Evolutionary conservation across 2,113 vertebrate genomes (phyloP), one percentile per base, ranked within the genome.

Genomic region (Alligator mississippiensis): DNA sequence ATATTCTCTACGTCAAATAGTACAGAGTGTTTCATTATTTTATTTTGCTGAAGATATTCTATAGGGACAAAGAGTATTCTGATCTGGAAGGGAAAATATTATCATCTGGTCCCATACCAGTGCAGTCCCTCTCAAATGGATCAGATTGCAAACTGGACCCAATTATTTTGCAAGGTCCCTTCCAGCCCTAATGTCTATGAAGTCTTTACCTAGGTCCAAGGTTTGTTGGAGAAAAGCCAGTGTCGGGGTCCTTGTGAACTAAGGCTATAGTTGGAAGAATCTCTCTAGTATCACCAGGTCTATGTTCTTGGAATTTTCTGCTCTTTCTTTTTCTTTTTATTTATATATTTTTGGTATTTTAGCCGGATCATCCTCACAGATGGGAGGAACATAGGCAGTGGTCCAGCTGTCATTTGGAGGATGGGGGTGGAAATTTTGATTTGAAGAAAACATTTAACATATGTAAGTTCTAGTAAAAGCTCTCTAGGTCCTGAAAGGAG

Each of bases 1-100:
- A 72, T 88, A 28, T 21, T 72, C 89, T 55, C 19, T 34, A 17
- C 54, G 79, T 79, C 16, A 90, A 93, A 68, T 11, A 30, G 24
- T 5, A 28, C 5, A 1, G 15, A 4, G 8, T 63, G 10, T 54
- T 2, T 84, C 1, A 47, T 64, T 66, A 2, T 2, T 3, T 64
- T 85, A 59, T 18, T 88, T 90, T 84, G 18, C 16, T 88, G 64
- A 81, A 92, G 70, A 57, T 62, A 91, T 96, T 88, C 25, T 84
- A 55, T 88, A 87, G 59, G 77, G 78, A 15, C 47, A 77, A 6
- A 55, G 12, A 87, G 28, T 9, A 55, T 75, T 61, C n/a, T 93
- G 47, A 88, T 94, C 62, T 64, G 34, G 47, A 74, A 72, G 30
- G 34, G 30, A 47, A 55, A 58, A 78, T 5, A 2, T 1, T 6